These are phyloP conservation scores for Pseudolycoriella hygida DNA, from an alignment of 2,888 invertebrate species.

Conservation along the genomic window DNA sequence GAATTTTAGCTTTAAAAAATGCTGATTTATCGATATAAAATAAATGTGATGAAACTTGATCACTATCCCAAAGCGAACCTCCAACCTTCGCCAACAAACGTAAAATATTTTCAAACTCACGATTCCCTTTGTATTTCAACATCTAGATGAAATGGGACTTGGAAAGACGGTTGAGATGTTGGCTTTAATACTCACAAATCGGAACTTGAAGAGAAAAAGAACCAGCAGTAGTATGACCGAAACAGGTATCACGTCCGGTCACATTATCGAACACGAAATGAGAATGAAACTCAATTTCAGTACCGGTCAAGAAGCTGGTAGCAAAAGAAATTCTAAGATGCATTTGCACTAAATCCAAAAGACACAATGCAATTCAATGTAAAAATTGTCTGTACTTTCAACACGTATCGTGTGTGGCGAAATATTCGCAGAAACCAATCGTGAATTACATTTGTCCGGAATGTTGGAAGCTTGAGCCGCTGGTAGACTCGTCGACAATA, in stretches of 20 bases:
- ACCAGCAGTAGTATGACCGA: too few relatives aligned
- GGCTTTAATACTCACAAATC: conserved; percentile 41
- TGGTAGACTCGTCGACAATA: conserved; percentile 37
- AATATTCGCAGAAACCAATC: conserved; percentile 14
- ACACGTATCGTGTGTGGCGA: conserved; percentile 42
- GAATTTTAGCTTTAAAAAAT: too few relatives aligned
- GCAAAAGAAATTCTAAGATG: background rate
- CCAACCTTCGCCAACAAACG: too few relatives aligned
- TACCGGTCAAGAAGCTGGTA: background rate
- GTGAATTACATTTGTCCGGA: conserved; percentile 42
- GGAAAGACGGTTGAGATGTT: conserved; percentile 66
- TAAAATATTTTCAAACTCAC: background rate
- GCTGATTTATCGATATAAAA: too few relatives aligned
- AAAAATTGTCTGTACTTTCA: conserved; percentile 38
- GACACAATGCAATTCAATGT: conserved; percentile 31
- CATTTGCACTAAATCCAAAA: background rate
- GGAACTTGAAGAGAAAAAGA: too few relatives aligned
- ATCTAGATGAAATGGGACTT: conserved; percentile 72
- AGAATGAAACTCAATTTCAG: too few relatives aligned
- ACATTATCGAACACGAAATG: too few relatives aligned
- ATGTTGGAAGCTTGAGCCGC: conserved; percentile 33
- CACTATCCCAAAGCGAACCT: too few relatives aligned
- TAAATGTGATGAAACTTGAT: too few relatives aligned
- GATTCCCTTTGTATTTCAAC: conserved; percentile 60
- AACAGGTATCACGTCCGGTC: too few relatives aligned